Evolutionary conservation across 2,888 invertebrate species (phyloP), one percentile per base, ranked within the genome.

Genomic region (Digitonthophagus gazella): DNA sequence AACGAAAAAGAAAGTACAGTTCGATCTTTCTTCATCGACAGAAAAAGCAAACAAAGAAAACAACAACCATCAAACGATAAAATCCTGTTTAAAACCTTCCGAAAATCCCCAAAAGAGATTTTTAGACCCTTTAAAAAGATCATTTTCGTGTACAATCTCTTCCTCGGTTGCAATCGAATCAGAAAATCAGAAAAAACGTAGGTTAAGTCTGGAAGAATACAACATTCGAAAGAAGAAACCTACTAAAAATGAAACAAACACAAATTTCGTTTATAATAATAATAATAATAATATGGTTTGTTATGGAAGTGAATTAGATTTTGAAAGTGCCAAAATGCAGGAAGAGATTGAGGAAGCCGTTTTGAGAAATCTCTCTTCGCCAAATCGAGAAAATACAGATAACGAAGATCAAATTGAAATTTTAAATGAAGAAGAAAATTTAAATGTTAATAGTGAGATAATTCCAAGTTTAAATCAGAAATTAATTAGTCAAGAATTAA

Each of bases 161-260:
- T n/a, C n/a, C n/a, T n/a, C n/a, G n/a, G n/a, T n/a, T n/a, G n/a
- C n/a, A n/a, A n/a, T n/a, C n/a, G n/a, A n/a, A n/a, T n/a, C n/a
- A n/a, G n/a, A n/a, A n/a, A n/a, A n/a, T 3, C 19, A 67, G 15
- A 15, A 22, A 19, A 64, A 64, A 22, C 44, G 57, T 0, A n/a
- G 73, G 0, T 28, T 75, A 15, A 75, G 75, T 58, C 66, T 75
- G 5, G 69, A 75, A 61, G 75, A 75, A 18, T 75, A 75, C 18
- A 74, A 73, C 19, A 71, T 68, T 11, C 65, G 75, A 58, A 75
- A 74, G 63, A 71, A 68, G 55, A 65, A 18, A 2, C 1, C 55
- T 15, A 11, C 3, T n/a, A 15, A 16, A 3, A 66, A 61, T 3
- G 65, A 67, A 15, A 16, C 18, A 2, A 3, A 6, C 20, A 65